Evolutionary conservation across 2,888 invertebrate species (phyloP), one percentile per base, ranked within the genome.

Genomic region (Kuschelorhynchus macadamiae): DNA sequence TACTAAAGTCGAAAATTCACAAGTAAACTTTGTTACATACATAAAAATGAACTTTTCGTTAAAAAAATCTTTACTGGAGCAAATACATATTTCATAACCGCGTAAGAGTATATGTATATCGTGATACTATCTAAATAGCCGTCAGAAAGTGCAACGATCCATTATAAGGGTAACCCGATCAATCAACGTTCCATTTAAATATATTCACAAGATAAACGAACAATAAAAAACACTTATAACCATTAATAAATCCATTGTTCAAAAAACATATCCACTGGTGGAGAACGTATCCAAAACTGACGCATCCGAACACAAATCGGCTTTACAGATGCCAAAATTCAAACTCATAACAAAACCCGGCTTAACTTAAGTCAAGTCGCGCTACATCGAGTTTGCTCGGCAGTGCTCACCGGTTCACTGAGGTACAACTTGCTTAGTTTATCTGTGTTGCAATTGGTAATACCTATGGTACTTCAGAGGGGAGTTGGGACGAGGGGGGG

Each of bases 361-460:
- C 60, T 59, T 59, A 60, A 60, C 33, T 53, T 55, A 60, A 60
- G 55, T 47, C 21, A 14, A 33, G 62, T 42, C 55, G 16, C 47
- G 25, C 25, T 47, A 39, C 41, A 14, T 41, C 47, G 42, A 49
- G 52, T 25, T 32, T 16, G 25, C 39, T 53, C 66, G 60, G 33
- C 53, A 46, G 55, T 55, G 61, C 56, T 44, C 57, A 52, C 59
- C 65, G 65, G 59, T 65, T 65, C 57, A 65, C 57, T 65, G 65
- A 57, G 59, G 65, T 65, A 65, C 64, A 41, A 56, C 64, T 64
- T 16, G 64, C 36, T 63, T 44, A 44, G 50, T 41, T 50, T 47
- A 49, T 50, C 49, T 36, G 65, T 49, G 59, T 49, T 57, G 49
- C 64, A 21, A 55, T 60, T 55, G 61, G 67, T 66, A 66, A 59